phyloP scores from a whole-genome alignment of 1,140 invertebrate species.

The Trachymyrmex cornetzi region DNA sequence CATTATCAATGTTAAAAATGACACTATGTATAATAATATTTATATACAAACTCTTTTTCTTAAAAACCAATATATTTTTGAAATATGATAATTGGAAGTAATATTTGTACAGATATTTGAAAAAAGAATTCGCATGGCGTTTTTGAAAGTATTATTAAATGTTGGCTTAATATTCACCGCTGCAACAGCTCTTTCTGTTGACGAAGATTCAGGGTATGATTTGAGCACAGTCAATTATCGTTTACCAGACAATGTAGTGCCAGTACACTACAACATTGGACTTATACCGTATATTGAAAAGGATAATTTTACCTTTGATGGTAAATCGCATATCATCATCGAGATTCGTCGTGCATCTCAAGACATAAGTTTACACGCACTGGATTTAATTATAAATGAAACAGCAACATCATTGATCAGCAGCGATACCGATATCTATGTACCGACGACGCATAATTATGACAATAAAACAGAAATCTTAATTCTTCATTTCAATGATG shows the following conservation, averaged over 20 bases:
- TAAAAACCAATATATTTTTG: neutral
- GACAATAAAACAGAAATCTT: slow-evolving; percentile 61
- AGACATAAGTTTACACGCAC: slow-evolving; percentile 65
- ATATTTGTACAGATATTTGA: neutral
- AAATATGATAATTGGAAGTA: neutral
- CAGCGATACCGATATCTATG: neutral
- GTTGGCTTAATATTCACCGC: neutral
- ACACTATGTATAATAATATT: neutral
- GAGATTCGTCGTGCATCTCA: slow-evolving; percentile 60
- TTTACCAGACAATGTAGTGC: slow-evolving; percentile 62
- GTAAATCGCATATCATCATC: slow-evolving; percentile 63
- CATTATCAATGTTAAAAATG: no score
- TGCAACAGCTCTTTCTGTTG: neutral
- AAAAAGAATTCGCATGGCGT: neutral
- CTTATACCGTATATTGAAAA: slow-evolving; percentile 68
- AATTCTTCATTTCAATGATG: slow-evolving; percentile 45
- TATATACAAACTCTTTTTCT: neutral
- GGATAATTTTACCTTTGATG: slow-evolving; percentile 73
- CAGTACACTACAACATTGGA: slow-evolving; percentile 66
- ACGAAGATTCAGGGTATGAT: neutral
- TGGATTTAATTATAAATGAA: slow-evolving; percentile 36
- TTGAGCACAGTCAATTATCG: slow-evolving; percentile 37
- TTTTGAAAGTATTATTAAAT: neutral
- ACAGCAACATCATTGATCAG: neutral
- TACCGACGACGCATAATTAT: slow-evolving; percentile 26